Evolutionary conservation across 2,113 vertebrate genomes (phyloP).

Genomic region (Pantherophis guttatus): DNA sequence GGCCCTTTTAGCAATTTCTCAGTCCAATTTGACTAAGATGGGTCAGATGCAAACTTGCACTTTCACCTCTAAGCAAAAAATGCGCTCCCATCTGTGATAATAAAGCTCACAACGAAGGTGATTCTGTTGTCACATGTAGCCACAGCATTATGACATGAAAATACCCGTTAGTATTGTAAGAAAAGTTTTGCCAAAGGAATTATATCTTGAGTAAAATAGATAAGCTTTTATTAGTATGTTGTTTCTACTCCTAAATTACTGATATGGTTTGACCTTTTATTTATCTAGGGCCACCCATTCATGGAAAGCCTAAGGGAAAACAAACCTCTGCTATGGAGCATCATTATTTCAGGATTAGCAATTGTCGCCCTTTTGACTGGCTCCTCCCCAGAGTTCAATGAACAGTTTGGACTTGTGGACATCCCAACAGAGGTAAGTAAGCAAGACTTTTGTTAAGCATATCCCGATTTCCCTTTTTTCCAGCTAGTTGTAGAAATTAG

Average conservation of each 20-base stretch:
- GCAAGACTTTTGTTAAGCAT: accelerated
- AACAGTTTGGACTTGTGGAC: conserved; percentile 91
- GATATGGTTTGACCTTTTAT: neutral
- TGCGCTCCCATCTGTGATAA: neutral
- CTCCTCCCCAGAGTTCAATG: conserved; percentile 90
- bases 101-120: neutral
- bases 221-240: neutral
- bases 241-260: neutral
- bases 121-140: neutral
- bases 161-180: neutral
- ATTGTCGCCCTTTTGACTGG: conserved; percentile 84
- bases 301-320: conserved; percentile 95
- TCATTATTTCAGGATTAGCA: conserved; percentile 81
- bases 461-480: neutral
- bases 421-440: conserved; percentile 87
- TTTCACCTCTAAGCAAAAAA: neutral
- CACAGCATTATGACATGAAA: neutral
- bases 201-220: neutral
- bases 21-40: neutral
- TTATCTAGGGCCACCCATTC: conserved; percentile 86
- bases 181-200: neutral
- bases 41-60: neutral
- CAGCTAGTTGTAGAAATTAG: neutral
- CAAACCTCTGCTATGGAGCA: conserved; percentile 89
- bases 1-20: neutral